Evolutionary conservation across 2,797 vertebrate species (phyloP).

Genomic region (Pempheris klunzingeri): DNA sequence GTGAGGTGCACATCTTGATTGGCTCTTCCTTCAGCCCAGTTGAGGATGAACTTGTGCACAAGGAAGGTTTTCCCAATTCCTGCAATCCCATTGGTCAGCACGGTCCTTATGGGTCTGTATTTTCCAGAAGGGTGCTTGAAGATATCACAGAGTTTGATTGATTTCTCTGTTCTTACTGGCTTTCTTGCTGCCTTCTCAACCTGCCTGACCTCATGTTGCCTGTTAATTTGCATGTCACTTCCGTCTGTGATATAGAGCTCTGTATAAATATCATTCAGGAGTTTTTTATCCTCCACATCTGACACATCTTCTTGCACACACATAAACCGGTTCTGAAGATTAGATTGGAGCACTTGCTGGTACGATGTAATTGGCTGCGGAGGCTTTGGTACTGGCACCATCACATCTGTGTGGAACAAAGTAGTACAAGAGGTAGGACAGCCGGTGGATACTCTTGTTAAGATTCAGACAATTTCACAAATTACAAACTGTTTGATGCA

Average conservation of each 20-base stretch:
- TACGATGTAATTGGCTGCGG: constrained; percentile 13
- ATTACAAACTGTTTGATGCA: too few species aligned
- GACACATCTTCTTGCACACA: constrained; percentile 26
- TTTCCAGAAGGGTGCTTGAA: constrained; percentile 23
- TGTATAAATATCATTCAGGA: constrained; percentile 29
- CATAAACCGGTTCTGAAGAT: constrained; percentile 29
- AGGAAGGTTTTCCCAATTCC: constrained; percentile 34
- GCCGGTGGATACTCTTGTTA: too few species aligned
- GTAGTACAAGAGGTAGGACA: background rate
- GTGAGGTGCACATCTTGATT: constrained; percentile 7
- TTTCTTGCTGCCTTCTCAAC: constrained; percentile 7
- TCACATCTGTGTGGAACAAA: constrained; percentile 11
- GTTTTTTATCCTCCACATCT: constrained; percentile 17
- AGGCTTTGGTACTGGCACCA: constrained; percentile 11
- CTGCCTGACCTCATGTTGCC: constrained; percentile 32
- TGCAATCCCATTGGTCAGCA: constrained; percentile 36
- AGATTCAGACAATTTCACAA: too few species aligned
- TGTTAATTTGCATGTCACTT: background rate
- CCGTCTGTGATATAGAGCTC: constrained; percentile 26
- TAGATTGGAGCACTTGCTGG: constrained; percentile 29
- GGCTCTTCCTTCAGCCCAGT: constrained; percentile 22
- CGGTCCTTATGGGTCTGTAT: constrained; percentile 17
- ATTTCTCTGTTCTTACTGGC: background rate
- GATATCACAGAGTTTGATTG: background rate
- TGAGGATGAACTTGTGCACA: constrained; percentile 11